These are phyloP conservation scores for Yponomeuta cagnagella DNA, from an alignment of 2,888 invertebrate species.

Conservation along the genomic window DNA sequence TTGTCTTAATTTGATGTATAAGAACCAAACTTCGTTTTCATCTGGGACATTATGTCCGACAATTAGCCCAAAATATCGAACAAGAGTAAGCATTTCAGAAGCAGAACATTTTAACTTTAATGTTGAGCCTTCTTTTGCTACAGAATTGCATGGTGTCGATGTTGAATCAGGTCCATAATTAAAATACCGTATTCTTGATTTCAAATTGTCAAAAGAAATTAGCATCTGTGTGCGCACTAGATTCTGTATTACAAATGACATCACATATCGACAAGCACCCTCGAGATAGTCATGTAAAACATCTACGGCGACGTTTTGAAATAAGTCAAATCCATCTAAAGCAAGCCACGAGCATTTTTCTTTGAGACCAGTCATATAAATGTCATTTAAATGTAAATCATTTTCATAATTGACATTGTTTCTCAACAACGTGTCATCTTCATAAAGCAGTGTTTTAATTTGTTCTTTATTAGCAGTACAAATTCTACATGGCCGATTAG, in stretches of 20 bases:
- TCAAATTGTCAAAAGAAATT: conserved; percentile 15
- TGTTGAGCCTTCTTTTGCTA: background rate
- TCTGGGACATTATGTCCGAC: conserved; percentile 21
- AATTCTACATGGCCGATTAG: conserved; percentile 22
- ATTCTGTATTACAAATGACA: conserved; percentile 17
- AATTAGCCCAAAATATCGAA: conserved; percentile 24
- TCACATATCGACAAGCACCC: conserved; percentile 18
- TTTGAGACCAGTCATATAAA: conserved; percentile 20
- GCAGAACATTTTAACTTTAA: conserved; percentile 11
- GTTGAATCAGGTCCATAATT: conserved; percentile 14
- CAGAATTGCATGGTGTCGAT: conserved; percentile 1
- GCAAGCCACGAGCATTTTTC: conserved; percentile 20
- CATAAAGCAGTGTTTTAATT: background rate
- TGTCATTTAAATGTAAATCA: conserved; percentile 2
- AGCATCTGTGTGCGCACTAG: background rate
- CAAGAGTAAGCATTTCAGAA: conserved; percentile 22
- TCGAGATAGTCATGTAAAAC: conserved; percentile 17
- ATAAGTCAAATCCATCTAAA: conserved; percentile 17
- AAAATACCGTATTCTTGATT: conserved; percentile 6
- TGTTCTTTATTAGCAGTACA: conserved; percentile 21
- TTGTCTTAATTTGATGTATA: conserved; percentile 7
- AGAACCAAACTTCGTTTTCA: conserved; percentile 21
- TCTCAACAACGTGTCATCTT: background rate
- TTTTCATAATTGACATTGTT: background rate
- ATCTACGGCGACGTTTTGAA: conserved; percentile 20